These are phyloP conservation scores for Ariolimax columbianus DNA, from an alignment of 2,888 invertebrate species.

Conservation along the genomic window DNA sequence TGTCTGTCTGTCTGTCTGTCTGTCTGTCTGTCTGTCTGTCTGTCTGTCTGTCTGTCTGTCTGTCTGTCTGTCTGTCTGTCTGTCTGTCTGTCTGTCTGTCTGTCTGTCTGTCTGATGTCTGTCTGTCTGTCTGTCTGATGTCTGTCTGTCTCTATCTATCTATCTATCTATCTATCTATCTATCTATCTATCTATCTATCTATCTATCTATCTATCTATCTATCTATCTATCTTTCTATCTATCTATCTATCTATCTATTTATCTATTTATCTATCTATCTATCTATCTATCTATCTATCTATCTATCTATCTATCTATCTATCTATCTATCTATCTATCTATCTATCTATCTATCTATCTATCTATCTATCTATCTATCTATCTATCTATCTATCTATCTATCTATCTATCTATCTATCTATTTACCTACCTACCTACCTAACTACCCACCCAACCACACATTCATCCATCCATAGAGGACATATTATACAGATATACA, in stretches of 20 bases:
- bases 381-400: constrained; percentile 14
- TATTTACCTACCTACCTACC: neutral
- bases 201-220: neutral
- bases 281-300: constrained; percentile 13
- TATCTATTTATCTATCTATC: neutral
- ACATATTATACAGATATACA: too few species aligned
- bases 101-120: neutral
- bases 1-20: neutral
- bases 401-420: constrained; percentile 14
- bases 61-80: neutral
- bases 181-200: neutral
- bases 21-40: constrained; percentile 3
- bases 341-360: neutral
- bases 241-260: constrained; percentile 5
- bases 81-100: constrained; percentile 23
- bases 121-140: too few species aligned
- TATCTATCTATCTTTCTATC: constrained; percentile 18
- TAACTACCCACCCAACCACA: too few species aligned
- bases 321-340: neutral
- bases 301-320: constrained; percentile 14
- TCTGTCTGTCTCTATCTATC: neutral
- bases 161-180: neutral
- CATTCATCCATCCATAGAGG: neutral
- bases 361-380: constrained; percentile 16
- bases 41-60: constrained; percentile 23